Conservation (phyloP, 2,113 vertebrate species). For the Coturnix japonica region DNA sequence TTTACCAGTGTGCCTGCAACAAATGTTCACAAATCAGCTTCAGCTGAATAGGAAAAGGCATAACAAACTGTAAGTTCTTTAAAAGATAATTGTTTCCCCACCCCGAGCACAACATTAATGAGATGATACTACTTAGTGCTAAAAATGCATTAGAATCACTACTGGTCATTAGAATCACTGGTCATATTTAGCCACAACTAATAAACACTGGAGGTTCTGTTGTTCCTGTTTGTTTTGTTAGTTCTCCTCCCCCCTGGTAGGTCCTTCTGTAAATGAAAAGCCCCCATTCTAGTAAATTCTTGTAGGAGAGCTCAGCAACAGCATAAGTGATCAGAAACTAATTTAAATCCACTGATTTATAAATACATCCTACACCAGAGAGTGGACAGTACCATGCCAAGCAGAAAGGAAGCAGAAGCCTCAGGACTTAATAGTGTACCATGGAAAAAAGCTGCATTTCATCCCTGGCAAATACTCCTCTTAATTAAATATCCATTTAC, state of each 20-base stretch:
- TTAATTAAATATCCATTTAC: neutral
- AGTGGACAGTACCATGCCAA: neutral
- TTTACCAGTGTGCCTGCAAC: neutral
- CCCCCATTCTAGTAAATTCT: neutral
- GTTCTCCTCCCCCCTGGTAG: neutral
- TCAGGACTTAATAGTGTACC: neutral
- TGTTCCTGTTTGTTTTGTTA: neutral
- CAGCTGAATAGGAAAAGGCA: neutral
- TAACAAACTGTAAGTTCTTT: neutral
- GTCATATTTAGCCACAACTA: neutral
- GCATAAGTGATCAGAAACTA: neutral
- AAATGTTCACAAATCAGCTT: neutral
- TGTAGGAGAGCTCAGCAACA: neutral
- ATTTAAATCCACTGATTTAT: neutral
- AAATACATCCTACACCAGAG: neutral
- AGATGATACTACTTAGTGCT: neutral
- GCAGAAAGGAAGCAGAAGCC: neutral
- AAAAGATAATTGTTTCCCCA: rapidly evolving
- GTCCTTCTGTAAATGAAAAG: neutral
- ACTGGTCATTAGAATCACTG: neutral
- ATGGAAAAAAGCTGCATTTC: neutral
- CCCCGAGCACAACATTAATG: neutral
- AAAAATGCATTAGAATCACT: neutral
- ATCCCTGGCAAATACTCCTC: neutral
- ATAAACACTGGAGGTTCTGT: neutral